Conservation (phyloP, 2,113 vertebrate species). For the Euleptes europaea region DNA sequence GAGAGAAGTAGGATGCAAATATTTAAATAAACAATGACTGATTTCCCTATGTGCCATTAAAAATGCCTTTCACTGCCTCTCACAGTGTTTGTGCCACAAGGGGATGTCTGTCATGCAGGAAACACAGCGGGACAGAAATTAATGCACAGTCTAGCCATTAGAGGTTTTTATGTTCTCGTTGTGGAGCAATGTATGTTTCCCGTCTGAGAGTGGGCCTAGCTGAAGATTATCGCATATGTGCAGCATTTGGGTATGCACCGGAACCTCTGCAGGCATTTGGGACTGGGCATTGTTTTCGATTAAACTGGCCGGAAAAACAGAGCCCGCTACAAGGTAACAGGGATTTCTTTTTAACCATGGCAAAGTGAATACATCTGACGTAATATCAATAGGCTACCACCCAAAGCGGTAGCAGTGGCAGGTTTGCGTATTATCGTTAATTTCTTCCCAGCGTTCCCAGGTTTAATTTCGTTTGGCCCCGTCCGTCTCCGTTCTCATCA, state of each 20-base stretch:
- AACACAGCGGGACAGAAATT: background rate
- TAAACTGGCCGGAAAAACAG: background rate
- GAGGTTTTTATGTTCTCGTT: no score
- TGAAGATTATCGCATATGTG: background rate
- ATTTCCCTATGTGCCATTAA: background rate
- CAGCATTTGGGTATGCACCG: background rate
- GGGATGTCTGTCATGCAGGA: background rate
- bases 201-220: background rate
- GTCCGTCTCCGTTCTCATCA: constrained; percentile 2
- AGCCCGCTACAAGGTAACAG: no score
- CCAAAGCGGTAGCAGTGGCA: background rate
- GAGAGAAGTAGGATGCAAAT: no score
- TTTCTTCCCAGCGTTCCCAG: constrained; percentile 35
- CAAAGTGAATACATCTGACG: background rate
- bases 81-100: background rate
- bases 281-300: background rate
- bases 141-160: background rate
- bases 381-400: background rate
- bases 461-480: constrained; percentile 56
- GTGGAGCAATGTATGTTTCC: background rate
- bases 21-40: no score
- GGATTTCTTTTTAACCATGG: background rate
- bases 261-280: background rate
- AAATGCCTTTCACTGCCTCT: background rate
- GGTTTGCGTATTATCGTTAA: constrained; percentile 56